phyloP scores from a whole-genome alignment of 2,113 vertebrate species.

The Hyaena hyaena region DNA sequence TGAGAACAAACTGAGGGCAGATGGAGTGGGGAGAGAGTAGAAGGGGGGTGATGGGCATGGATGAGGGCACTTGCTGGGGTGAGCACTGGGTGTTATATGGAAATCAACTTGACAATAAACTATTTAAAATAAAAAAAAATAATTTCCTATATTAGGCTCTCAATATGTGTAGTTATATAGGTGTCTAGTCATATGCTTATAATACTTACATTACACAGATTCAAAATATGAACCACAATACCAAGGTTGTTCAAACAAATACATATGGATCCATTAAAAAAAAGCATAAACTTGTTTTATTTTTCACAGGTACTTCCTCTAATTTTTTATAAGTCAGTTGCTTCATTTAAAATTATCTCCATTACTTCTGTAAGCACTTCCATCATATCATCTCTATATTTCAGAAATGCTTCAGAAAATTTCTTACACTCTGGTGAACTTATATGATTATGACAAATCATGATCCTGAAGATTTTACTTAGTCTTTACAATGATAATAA shows the following conservation, averaged over 20 bases:
- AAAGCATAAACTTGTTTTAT: not conserved
- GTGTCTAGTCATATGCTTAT: not conserved
- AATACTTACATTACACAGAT: not conserved
- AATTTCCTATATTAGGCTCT: not conserved
- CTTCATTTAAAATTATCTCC: not conserved
- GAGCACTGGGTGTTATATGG: too few relatives aligned
- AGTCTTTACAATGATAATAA: not conserved
- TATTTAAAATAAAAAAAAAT: too few relatives aligned
- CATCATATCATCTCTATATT: not conserved
- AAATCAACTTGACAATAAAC: too few relatives aligned
- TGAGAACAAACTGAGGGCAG: too few relatives aligned
- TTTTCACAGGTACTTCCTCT: not conserved
- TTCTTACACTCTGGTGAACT: not conserved
- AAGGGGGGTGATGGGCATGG: too few relatives aligned
- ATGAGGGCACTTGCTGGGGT: too few relatives aligned
- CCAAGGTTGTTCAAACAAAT: not conserved
- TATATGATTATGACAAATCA: not conserved
- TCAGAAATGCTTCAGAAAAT: not conserved
- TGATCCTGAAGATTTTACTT: not conserved
- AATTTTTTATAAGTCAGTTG: not conserved
- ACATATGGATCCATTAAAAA: not conserved
- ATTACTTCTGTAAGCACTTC: not conserved
- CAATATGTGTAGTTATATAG: not conserved
- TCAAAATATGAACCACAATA: not conserved
- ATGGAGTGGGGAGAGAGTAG: too few relatives aligned